phyloP scores from a whole-genome alignment of 2,113 vertebrate species.

The Hippocampus guttulatus region DNA sequence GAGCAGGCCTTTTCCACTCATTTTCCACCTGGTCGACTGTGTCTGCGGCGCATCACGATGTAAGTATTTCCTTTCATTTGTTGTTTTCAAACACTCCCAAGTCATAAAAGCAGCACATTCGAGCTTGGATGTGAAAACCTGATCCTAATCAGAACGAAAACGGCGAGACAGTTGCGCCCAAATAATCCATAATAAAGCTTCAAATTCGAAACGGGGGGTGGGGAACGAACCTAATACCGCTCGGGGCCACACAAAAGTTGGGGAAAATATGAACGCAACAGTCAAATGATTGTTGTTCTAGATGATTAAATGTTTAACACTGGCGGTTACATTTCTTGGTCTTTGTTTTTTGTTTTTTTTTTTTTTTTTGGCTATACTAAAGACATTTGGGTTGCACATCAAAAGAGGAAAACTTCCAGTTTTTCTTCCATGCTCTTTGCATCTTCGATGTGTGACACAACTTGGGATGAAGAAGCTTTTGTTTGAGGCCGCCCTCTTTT shows the following conservation, averaged over 20 bases:
- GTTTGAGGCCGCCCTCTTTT: too few species aligned
- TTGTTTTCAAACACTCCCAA: background rate
- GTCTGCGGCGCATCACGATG: conserved; percentile 10
- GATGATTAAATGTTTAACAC: too few species aligned
- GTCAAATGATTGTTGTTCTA: too few species aligned
- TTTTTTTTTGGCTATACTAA: too few species aligned
- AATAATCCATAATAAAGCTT: conserved; percentile 1
- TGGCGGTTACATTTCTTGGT: too few species aligned
- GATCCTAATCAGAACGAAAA: background rate
- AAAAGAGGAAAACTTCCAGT: too few species aligned
- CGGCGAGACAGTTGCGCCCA: background rate
- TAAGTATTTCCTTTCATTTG: background rate
- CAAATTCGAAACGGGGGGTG: background rate
- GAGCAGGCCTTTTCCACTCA: conserved; percentile 17
- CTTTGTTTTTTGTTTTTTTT: too few species aligned
- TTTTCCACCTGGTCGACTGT: conserved; percentile 25
- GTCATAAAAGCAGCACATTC: background rate
- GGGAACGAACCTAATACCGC: background rate
- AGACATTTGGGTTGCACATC: too few species aligned
- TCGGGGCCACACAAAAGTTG: background rate
- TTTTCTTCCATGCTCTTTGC: too few species aligned
- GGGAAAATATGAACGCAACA: background rate
- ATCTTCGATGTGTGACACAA: too few species aligned
- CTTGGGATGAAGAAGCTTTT: too few species aligned
- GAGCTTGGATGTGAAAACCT: background rate